Base-by-base conservation (phyloP, 2,113 vertebrate genomes). In the Pseudorasbora parva region DNA sequence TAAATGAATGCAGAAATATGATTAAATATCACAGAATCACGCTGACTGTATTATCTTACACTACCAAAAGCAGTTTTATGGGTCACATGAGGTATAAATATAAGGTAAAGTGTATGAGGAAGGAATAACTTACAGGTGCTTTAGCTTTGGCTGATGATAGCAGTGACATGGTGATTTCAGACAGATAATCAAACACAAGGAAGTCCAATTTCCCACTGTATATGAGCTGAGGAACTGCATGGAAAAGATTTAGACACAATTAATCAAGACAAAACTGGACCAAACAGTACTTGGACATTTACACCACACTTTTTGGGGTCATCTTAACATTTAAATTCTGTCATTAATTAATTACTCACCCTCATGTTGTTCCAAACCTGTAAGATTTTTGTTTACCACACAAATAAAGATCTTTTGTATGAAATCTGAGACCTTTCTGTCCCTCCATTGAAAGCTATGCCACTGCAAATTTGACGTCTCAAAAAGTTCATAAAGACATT, bases 111-210 rank as follows among this genome's bases (percentile, higher is more conserved):
- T 37, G 2, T 2, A 51, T 1, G 5, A 73, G 2, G 14, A 21
- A 76, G 51, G 73, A 45, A 56, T 23, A 82, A 92, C 95, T 96
- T 86, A 97, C 95, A 30, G 95, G 92, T 14, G 82, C 91, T 82
- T 94, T 96, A 77, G 93, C 84, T 91, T 93, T 96, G 87, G 93
- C 93, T 1, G 93, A 93, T 4, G 95, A 93, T 82, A 96, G 92
- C 81, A 97, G 92, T 6, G 96, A 96, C 95, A 97, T 94, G 81
- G 95, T 96, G 89, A 97, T 95, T 89, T 98, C 96, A n/a, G 95
- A 97, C 33, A 97, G 95, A 88, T 96, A 96, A 91, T 96, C 95
- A 80, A 97, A 98, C 60, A 96, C 95, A 83, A 97, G 93, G 91
- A 95, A 96, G 94, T 96, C 93, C 90, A 97, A 85, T 79, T 95